Evolutionary conservation across 2,888 invertebrate genomes (phyloP), one percentile per base, ranked within the genome.

Genomic region (Ceramica pisi): DNA sequence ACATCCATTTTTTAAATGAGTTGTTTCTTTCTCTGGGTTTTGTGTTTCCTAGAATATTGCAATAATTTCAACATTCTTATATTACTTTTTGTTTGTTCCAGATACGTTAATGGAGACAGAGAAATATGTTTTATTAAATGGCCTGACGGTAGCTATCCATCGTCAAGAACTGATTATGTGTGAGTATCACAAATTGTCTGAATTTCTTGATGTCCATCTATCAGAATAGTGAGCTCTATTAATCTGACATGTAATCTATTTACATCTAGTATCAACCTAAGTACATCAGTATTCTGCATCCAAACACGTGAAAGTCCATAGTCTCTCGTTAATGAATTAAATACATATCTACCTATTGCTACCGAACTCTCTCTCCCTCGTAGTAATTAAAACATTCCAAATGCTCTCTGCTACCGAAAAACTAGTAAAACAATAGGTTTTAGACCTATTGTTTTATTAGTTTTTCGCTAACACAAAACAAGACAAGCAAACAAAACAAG

Each of bases 121-220:
- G 96, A 96, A 73, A 95, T 97, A 80, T 97, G 97, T 86, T 96
- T 96, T 81, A 96, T 97, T 83, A 93, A 95, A 71, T 97, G 97
- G 97, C 97, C 97, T 0, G 97, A 97, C 84, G 97, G 97, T 79
- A 95, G 95, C 70, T 97, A 97, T 67, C 95, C 96, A 2, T 94
- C 96, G 59, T 97, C 97, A 8, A 94, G 90, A 85, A 93, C 95
- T n/a, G 97, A 97, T 90, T 97, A 97, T 88, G 95, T 96, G 97
- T 97, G 89, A 97, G 97, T 76, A 67, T 19, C 35, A 35, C 12
- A 59, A n/a, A 46, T 9, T 46, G 7, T 16, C 8, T 14, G 16
- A 26, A 16, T 53, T 26, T 8, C 3, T 53, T 26, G 0, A 1
- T 3, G 8, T 5, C 14, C 1, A 44, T 41, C 1, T 53, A 12